Evolutionary conservation across 2,113 vertebrate species (phyloP), one percentile per base, ranked within the genome.

Genomic region (Rafetus swinhoei): DNA sequence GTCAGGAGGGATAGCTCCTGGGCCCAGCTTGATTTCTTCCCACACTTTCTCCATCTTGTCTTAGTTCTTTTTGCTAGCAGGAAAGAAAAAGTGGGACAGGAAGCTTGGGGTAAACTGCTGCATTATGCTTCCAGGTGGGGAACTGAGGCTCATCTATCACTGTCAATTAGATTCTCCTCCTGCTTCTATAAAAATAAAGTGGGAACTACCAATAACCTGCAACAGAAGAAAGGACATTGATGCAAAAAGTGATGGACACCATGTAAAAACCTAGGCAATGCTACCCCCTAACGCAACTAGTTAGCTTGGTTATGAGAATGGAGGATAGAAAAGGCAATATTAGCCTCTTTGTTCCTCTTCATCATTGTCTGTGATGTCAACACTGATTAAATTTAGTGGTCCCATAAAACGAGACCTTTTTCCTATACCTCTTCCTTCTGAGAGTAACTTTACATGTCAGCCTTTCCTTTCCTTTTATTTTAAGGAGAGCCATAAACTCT

Each of bases 161-260:
- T 4, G 1, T 3, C n/a, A 91, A 50, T n/a, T 50, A 87, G 35
- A 65, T 1, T 39, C 39, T 39, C 39, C 14, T 32, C 15, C 24
- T 86, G 60, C 13, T 9, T 77, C 92, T 62, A 59, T 8, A 59
- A 72, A 35, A 15, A 9, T 82, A 5, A 54, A 19, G 9, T 3
- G 12, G 19, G 32, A 11, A 3, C 3, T 0, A 32, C 52, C 45
- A 45, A 4, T 45, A 56, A 84, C 62, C 53, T 76, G 39, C 39
- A 39, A 39, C 39, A 39, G 39, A 39, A n/a, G n/a, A 18, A 32
- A n/a, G 65, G 65, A 69, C 6, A 69, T 32, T 4, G 4, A 39
- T 39, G 39, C 39, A 39, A n/a, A 69, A 32, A 65, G 5, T 7
- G 5, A 12, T 53, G 53, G 53, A 7, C 53, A 53, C 53, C 14